A percentile compares a stretch with the other conserved stretches of the same genome.
Conservation (phyloP, 2,888 invertebrate species). For the Drosophila cognata region DNA sequence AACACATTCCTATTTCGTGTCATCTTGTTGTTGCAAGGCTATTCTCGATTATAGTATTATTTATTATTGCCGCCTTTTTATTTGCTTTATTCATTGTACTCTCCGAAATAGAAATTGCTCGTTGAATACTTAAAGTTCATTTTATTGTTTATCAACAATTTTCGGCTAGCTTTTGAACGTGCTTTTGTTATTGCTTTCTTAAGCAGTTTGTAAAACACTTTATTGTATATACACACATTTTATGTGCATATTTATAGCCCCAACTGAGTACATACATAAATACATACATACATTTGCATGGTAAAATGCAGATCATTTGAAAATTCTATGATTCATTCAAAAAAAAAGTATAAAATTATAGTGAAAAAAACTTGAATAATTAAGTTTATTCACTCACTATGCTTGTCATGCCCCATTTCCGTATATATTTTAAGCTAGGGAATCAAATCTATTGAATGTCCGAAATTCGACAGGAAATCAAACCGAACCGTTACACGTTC, state of each 20-base stretch:
- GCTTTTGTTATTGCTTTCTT: neutral
- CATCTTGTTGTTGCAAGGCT: slow-evolving; percentile 33
- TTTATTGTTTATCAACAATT: slow-evolving; percentile 61
- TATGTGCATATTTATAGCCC: neutral
- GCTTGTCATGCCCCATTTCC: neutral
- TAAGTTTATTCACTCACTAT: neutral
- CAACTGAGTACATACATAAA: neutral
- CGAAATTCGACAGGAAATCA: neutral
- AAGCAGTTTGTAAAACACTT: slow-evolving; percentile 10
- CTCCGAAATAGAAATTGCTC: slow-evolving; percentile 19
- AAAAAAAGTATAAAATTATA: neutral
- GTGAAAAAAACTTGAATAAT: neutral
- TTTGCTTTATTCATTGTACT: slow-evolving; percentile 20
- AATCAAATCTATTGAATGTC: neutral
- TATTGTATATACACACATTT: neutral
- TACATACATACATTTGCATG: neutral
- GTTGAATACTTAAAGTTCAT: slow-evolving; percentile 38
- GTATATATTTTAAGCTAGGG: neutral
- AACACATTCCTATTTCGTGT: slow-evolving; percentile 28
- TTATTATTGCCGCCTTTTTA: slow-evolving; percentile 17
- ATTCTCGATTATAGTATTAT: slow-evolving; percentile 9
- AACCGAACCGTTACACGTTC: neutral
- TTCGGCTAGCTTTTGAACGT: slow-evolving; percentile 27
- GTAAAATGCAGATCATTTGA: slow-evolving; percentile 13
- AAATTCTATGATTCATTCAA: neutral